A percentile compares a stretch with the other conserved stretches of the same genome.
Conservation (phyloP, 2,888 invertebrate species). For the Bombylius major region DNA sequence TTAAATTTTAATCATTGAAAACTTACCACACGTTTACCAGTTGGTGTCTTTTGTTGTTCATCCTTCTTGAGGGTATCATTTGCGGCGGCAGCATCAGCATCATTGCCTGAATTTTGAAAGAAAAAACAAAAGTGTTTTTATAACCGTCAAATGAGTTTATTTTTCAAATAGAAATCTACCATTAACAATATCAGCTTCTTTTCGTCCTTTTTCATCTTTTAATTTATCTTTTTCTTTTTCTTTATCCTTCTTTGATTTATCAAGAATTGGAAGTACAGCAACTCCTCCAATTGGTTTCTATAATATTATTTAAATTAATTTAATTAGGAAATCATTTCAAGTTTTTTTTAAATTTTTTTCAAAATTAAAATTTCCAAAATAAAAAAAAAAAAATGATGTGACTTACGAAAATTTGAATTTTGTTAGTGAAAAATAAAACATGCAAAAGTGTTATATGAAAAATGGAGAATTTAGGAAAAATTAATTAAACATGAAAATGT, state of each 20-base stretch:
- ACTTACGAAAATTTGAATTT: too few relatives aligned
- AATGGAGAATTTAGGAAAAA: too few relatives aligned
- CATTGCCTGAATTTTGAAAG: conserved; percentile 34
- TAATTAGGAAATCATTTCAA: not conserved
- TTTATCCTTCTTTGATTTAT: conserved; percentile 44
- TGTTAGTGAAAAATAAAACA: too few relatives aligned
- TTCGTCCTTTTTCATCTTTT: not conserved
- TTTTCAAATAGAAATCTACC: conserved; percentile 15
- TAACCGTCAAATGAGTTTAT: too few relatives aligned
- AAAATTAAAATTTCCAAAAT: not conserved
- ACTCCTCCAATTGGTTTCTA: conserved; percentile 78
- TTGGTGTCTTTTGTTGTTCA: conserved; percentile 37
- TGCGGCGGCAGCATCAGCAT: conserved; percentile 36
- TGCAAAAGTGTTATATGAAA: too few relatives aligned
- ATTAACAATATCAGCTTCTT: conserved; percentile 31
- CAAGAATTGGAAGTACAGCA: conserved; percentile 59
- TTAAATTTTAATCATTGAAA: not conserved
- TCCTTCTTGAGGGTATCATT: conserved; percentile 30
- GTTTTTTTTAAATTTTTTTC: not conserved
- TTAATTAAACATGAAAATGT: too few relatives aligned
- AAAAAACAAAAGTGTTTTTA: conserved; percentile 10
- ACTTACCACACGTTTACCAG: conserved; percentile 12
- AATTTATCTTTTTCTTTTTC: conserved; percentile 41
- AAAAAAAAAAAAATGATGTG: not conserved
- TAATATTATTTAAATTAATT: conserved; percentile 20